phyloP scores from a whole-genome alignment of 2,113 vertebrate genomes.

The Muntiacus muntjak region DNA sequence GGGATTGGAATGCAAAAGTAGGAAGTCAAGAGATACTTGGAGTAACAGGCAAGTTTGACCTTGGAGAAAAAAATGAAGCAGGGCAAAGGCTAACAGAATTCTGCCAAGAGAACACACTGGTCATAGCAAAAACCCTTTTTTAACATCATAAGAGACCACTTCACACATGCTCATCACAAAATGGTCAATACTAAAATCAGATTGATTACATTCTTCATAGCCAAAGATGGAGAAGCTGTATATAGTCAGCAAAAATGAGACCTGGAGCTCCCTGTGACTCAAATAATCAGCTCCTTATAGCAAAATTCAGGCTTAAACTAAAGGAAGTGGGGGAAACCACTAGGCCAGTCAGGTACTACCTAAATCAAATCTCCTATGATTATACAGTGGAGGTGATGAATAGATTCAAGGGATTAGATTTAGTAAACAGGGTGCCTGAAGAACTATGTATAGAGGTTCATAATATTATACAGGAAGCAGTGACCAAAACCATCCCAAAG shows the following conservation, averaged over 20 bases:
- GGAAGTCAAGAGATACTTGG: not conserved
- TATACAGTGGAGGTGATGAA: not conserved
- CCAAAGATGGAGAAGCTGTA: not conserved
- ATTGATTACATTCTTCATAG: not conserved
- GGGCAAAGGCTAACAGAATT: not conserved
- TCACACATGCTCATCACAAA: not conserved
- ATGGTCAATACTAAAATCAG: not conserved
- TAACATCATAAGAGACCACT: not conserved
- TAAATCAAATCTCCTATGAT: not conserved
- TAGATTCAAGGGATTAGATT: not conserved
- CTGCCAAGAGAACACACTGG: not conserved
- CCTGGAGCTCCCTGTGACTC: not conserved
- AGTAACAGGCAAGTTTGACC: not conserved
- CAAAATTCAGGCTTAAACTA: not conserved
- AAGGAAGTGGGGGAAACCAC: not conserved
- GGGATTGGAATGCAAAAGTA: not conserved
- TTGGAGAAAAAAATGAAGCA: not conserved
- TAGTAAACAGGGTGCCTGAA: not conserved
- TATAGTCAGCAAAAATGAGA: not conserved
- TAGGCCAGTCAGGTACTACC: fast-evolving
- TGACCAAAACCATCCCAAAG: not conserved
- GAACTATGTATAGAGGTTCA: not conserved
- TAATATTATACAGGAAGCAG: not conserved
- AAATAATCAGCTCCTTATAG: not conserved
- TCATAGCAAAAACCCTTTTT: not conserved